phyloP scores from a whole-genome alignment of 2,888 invertebrate species.

The Oligia latruncula region DNA sequence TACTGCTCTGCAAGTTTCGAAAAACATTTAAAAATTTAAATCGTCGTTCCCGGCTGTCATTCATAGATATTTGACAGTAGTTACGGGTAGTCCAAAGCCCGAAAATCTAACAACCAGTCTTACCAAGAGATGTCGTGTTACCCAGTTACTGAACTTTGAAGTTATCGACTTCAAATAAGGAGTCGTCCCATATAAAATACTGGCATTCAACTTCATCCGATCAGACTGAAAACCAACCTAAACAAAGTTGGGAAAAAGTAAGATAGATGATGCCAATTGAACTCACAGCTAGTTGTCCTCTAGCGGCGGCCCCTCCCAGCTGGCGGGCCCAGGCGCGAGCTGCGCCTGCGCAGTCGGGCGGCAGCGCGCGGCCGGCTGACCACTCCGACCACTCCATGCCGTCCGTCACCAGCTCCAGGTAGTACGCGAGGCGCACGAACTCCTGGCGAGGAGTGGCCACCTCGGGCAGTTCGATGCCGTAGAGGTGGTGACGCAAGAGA shows the following conservation, averaged over 20 bases:
- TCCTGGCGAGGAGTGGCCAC: slow-evolving; percentile 92
- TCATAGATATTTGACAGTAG: not conserved
- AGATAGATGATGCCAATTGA: not conserved
- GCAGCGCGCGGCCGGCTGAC: slow-evolving; percentile 72
- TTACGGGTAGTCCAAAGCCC: not conserved
- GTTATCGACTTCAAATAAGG: not conserved
- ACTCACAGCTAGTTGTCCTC: slow-evolving; percentile 82
- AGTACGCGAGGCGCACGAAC: slow-evolving; percentile 94
- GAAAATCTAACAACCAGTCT: not conserved
- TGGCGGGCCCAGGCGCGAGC: slow-evolving; percentile 78
- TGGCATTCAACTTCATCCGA: not conserved
- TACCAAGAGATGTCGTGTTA: not conserved
- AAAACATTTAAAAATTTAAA: not conserved
- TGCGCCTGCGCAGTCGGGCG: slow-evolving; percentile 58
- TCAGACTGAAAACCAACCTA: not conserved
- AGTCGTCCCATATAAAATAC: not conserved
- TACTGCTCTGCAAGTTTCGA: not conserved
- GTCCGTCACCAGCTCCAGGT: slow-evolving; percentile 91
- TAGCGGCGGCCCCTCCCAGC: slow-evolving; percentile 76
- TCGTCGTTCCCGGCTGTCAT: not conserved
- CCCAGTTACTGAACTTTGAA: not conserved
- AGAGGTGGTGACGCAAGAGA: slow-evolving; percentile 95
- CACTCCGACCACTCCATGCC: slow-evolving; percentile 75
- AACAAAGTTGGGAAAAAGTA: too few species aligned
- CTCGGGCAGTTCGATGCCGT: slow-evolving; percentile 93